These are phyloP conservation scores for Anableps anableps DNA, from an alignment of 2,797 vertebrate species.

Conservation along the genomic window DNA sequence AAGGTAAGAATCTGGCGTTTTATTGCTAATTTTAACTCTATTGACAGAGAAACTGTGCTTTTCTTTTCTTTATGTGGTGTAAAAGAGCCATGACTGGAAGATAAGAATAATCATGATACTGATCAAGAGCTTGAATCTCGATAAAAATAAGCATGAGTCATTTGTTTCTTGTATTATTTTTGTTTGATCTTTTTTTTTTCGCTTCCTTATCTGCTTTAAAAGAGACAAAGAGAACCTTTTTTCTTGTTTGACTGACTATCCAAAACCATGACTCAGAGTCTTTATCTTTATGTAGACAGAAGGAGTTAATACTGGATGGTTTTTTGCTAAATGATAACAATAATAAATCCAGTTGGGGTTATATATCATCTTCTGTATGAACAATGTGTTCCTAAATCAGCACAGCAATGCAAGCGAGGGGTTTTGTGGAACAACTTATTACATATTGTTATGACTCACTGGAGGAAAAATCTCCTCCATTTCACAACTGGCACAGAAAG, in stretches of 20 bases:
- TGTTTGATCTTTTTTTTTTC: not conserved
- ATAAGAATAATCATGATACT: too few species aligned
- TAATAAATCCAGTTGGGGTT: not conserved
- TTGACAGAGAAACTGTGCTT: too few species aligned
- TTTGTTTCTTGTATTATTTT: not conserved
- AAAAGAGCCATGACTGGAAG: too few species aligned
- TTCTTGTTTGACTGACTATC: not conserved
- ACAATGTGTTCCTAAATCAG: conserved; percentile 5
- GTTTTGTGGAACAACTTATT: conserved; percentile 34
- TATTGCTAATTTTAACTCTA: too few species aligned
- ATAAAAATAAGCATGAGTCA: not conserved
- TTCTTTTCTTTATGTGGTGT: too few species aligned
- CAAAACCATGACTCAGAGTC: not conserved
- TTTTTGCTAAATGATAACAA: not conserved
- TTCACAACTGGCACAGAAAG: conserved; percentile 52
- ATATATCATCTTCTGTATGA: not conserved
- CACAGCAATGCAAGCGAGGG: not conserved
- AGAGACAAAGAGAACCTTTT: not conserved
- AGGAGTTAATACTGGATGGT: not conserved
- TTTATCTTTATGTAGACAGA: not conserved
- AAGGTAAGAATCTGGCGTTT: too few species aligned
- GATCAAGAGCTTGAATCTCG: not conserved
- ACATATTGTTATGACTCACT: conserved; percentile 37
- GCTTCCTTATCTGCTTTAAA: not conserved
- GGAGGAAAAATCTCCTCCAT: conserved; percentile 38